phyloP scores from a whole-genome alignment of 1,140 invertebrate species.

The Drosophila sp. region DNA sequence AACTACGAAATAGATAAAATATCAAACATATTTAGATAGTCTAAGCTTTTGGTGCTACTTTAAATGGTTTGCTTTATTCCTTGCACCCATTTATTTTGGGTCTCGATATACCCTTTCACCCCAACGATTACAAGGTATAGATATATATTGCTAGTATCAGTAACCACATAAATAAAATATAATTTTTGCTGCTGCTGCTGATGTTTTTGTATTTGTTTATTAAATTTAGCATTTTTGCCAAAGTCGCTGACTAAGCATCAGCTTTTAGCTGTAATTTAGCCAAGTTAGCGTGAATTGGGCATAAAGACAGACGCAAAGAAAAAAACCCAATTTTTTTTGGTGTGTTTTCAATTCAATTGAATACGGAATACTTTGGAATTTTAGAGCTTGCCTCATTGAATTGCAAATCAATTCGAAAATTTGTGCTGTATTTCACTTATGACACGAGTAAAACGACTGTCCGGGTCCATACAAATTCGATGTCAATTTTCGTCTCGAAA shows the following conservation, averaged over 20 bases:
- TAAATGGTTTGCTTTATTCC: too few species aligned
- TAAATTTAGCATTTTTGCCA: slow-evolving; percentile 29
- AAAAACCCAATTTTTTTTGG: slow-evolving; percentile 44
- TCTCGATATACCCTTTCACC: neutral
- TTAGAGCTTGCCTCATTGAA: slow-evolving; percentile 49
- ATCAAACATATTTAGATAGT: too few species aligned
- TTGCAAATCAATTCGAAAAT: slow-evolving; percentile 63
- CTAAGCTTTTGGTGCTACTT: too few species aligned
- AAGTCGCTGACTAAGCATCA: slow-evolving; percentile 62
- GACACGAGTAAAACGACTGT: slow-evolving; percentile 25
- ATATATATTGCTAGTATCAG: slow-evolving; percentile 1
- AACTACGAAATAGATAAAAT: too few species aligned
- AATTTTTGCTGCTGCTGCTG: slow-evolving; percentile 30
- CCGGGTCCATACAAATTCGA: slow-evolving; percentile 31
- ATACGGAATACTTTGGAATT: slow-evolving; percentile 49
- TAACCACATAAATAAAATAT: slow-evolving; percentile 26
- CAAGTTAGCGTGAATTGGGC: slow-evolving; percentile 57
- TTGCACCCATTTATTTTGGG: neutral
- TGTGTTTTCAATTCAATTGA: slow-evolving; percentile 49
- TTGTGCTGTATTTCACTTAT: slow-evolving; percentile 30
- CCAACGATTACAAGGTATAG: neutral
- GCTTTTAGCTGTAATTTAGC: slow-evolving; percentile 64
- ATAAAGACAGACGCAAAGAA: slow-evolving; percentile 13
- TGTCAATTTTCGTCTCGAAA: slow-evolving; percentile 26
- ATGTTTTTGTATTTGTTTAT: slow-evolving; percentile 27